A percentile compares a stretch with the other conserved stretches of the same genome.
Evolutionary conservation across 64 coral and sea anemone genomes (phyloP).

Genomic region (Actinia equina): DNA sequence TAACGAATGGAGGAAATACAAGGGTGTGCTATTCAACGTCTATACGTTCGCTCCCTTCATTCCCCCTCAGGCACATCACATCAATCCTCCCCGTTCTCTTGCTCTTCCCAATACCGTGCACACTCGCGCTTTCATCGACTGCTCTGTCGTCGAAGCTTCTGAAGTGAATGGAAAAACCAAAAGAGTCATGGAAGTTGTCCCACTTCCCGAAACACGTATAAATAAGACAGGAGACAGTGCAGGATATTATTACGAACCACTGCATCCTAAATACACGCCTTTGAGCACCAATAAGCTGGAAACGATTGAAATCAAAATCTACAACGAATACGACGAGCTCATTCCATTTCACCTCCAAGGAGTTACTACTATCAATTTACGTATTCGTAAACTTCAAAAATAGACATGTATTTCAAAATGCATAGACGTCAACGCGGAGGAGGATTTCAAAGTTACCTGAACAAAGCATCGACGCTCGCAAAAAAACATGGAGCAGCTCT

Average conservation of each 20-base stretch:
- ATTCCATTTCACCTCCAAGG: neutral
- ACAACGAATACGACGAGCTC: neutral
- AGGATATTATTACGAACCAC: neutral
- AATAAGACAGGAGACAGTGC: neutral
- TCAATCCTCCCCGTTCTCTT: neutral
- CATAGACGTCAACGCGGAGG: too few species aligned
- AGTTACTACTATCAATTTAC: neutral
- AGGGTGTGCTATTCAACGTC: too few species aligned
- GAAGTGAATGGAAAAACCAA: neutral
- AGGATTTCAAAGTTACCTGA: too few species aligned
- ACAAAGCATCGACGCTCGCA: too few species aligned
- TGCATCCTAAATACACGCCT: neutral
- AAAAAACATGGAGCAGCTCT: too few species aligned
- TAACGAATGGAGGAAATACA: too few species aligned
- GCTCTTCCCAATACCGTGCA: neutral
- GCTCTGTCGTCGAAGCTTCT: neutral
- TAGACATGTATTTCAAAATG: too few species aligned
- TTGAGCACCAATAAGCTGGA: neutral
- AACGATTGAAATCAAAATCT: neutral
- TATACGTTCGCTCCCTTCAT: neutral
- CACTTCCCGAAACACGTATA: neutral
- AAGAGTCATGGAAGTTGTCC: neutral
- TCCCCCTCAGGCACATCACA: neutral
- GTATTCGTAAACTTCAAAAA: too few species aligned
- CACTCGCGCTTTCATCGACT: neutral